phyloP scores from a whole-genome alignment of 2,113 vertebrate species.

The Crocuta crocuta region DNA sequence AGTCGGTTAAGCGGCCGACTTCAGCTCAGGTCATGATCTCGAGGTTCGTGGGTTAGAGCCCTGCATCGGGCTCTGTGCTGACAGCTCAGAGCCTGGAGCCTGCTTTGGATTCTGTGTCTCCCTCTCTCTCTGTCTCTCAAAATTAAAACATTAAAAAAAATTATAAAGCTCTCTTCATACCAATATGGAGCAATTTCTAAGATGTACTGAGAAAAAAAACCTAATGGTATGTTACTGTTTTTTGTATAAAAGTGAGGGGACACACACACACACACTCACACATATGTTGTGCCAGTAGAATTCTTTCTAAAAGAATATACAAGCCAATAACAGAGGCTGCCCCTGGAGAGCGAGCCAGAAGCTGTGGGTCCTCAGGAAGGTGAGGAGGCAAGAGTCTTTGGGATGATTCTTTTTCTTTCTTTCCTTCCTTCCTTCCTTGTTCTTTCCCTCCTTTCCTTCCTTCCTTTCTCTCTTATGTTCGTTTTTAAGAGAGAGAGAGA shows the following conservation, averaged over 20 bases:
- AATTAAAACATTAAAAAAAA: background rate
- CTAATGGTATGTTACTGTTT: background rate
- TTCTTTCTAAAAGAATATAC: background rate
- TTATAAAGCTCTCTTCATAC: background rate
- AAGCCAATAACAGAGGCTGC: background rate
- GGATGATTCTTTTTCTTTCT: too few relatives aligned
- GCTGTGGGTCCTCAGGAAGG: background rate
- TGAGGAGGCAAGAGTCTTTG: background rate
- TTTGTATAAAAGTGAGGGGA: background rate
- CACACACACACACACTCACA: background rate
- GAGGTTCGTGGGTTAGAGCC: too few relatives aligned
- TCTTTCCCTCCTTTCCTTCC: too few relatives aligned
- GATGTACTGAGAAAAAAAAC: background rate
- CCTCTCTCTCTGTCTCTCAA: too few relatives aligned
- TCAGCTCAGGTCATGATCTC: too few relatives aligned
- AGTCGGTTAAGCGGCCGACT: too few relatives aligned
- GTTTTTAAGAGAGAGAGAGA: too few relatives aligned
- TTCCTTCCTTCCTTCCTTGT: too few relatives aligned
- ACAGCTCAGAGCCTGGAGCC: too few relatives aligned
- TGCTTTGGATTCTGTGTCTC: too few relatives aligned
- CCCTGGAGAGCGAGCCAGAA: background rate
- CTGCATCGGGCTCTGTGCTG: too few relatives aligned
- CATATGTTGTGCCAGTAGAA: background rate
- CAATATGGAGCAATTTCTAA: background rate
- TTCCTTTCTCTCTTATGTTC: too few relatives aligned